Evolutionary conservation across 1,140 invertebrate genomes (phyloP).

Genomic region (Lutraria rhynchaena): DNA sequence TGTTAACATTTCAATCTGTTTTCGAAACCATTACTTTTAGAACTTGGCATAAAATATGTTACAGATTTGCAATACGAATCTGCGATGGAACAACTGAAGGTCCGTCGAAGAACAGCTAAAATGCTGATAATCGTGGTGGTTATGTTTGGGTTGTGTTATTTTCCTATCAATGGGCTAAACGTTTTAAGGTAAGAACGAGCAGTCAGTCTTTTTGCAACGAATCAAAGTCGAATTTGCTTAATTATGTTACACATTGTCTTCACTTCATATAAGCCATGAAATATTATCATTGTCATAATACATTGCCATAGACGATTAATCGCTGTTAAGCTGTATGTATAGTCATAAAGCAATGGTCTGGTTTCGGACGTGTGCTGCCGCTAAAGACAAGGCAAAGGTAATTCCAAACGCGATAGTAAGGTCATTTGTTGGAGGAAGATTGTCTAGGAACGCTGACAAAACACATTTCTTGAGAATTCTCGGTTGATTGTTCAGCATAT

Average conservation of each 20-base stretch:
- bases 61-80: slow-evolving; percentile 40
- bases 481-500: no score
- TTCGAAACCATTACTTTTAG: no score
- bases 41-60: no score
- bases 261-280: not conserved
- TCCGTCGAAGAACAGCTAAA: slow-evolving; percentile 93
- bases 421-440: no score
- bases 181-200: slow-evolving; percentile 87
- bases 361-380: not conserved
- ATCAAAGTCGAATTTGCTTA: not conserved
- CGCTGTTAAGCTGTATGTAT: no score
- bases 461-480: no score
- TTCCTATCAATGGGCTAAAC: slow-evolving; percentile 92
- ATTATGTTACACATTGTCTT: not conserved
- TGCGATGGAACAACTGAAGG: slow-evolving; percentile 85
- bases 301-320: no score
- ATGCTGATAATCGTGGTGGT: slow-evolving; percentile 95
- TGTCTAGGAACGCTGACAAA: no score
- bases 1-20: no score
- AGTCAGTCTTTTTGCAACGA: not conserved
- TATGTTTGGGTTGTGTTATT: slow-evolving; percentile 94
- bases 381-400: no score
- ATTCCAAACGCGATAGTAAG: no score
- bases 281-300: no score
- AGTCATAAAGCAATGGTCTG: not conserved